Evolutionary conservation across 2,888 invertebrate species (phyloP), one percentile per base, ranked within the genome.

Genomic region (Myopa tessellatipennis): DNA sequence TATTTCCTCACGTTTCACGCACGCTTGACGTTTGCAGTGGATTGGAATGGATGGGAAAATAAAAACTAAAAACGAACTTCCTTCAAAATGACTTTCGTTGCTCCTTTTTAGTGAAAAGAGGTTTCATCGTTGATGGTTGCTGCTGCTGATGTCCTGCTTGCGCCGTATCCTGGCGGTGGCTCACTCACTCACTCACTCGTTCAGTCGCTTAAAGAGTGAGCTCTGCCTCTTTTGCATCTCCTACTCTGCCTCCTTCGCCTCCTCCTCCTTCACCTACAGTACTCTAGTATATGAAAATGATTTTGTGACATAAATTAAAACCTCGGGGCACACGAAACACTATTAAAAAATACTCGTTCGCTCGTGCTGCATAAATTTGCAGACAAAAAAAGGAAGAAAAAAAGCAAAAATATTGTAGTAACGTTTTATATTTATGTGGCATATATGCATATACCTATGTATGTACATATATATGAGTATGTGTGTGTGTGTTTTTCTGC

Each of bases 281-380:
- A 36, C 65, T 34, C 65, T 36, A 34, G 38, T 65, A 38, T 65
- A 87, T 85, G 87, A 85, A 87, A 86, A 87, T 86, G 83, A 86
- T 86, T 86, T 86, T 87, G 86, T 86, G 86, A 87, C 87, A 87
- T 86, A 87, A 86, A 86, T 86, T 86, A 86, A 86, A 84, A 84
- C 86, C 86, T 82, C 83, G 82, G 85, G 86, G 86, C 85, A 86
- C 83, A 86, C 85, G 86, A 85, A 85, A 86, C 85, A 85, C 86
- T 85, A 85, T 85, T 85, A 86, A 85, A 85, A 85, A 85, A 69
- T 85, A 82, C 83, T 82, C 85, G 82, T 82, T 82, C 85, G 67
- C 65, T 81, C 80, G 81, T 52, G 14, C 14, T 38, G 58, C 58
- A 65, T 65, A 65, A 65, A 65, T 65, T 65, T 38, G 55, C 71